Evolutionary conservation across 1,140 invertebrate genomes (phyloP), one percentile per base, ranked within the genome.

Genomic region (Leptopilina boulardi): DNA sequence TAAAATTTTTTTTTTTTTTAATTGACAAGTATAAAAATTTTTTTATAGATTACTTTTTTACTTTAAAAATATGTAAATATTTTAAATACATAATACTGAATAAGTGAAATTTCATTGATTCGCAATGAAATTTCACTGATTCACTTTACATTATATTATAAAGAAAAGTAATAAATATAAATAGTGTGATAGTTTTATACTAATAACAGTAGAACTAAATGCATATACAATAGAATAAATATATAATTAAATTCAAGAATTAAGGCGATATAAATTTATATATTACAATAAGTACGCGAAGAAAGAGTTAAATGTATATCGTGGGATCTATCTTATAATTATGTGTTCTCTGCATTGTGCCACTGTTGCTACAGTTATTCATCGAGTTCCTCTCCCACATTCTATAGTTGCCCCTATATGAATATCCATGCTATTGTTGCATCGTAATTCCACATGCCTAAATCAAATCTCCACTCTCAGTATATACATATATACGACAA

Each of bases 261-360:
- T 26, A 13, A 13, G 9, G 21, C 5, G 21, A 13, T 26, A 21
- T 59, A n/a, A n/a, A n/a, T n/a, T n/a, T n/a, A n/a, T n/a, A n/a
- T n/a, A n/a, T 13, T 59, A 4, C 4, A 9, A 23, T 10, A 26
- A 23, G 21, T 59, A 13, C 6, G 21, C 4, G 21, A 59, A 21
- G 56, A 59, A 59, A 59, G 21, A 26, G 19, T 59, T 13, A 59
- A 13, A 59, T 26, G 26, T 26, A 59, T 59, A 59, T 59, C 56
- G 56, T 59, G 56, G 21, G 56, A 59, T 59, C 19, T 26, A 59
- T 59, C 56, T 59, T 23, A 6, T 38, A 59, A 59, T 59, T 59
- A 59, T 59, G 21, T 26, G 56, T 23, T 26, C 19, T 59, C 3
- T 15, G 18, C 56, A 23, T 59, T 59, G 56, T 59, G 21, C 21